Conservation (phyloP, 2,797 vertebrate species). For the Manis crassicaudata region DNA sequence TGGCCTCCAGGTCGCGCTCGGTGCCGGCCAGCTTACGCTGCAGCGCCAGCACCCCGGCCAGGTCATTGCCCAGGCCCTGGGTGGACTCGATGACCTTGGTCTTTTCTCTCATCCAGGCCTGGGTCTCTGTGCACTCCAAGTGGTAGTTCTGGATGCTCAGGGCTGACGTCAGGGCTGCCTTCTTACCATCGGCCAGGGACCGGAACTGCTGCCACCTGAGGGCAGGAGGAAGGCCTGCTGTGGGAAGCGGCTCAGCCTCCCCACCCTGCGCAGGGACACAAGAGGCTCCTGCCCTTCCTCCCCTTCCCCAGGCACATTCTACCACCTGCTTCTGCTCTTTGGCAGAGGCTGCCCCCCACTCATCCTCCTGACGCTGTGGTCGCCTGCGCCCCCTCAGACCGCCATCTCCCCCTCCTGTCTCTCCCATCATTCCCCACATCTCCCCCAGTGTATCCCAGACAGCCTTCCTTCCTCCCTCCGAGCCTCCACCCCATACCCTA, state of each 20-base stretch:
- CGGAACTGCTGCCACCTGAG: slow-evolving; percentile 94
- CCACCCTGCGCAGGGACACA: background rate
- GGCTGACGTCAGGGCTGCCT: slow-evolving; percentile 92
- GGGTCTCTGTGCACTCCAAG: slow-evolving; percentile 96
- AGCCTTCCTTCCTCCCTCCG: background rate
- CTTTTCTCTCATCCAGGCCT: slow-evolving; percentile 97
- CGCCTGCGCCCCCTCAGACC: background rate
- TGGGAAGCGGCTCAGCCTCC: background rate
- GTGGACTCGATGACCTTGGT: slow-evolving; percentile 98
- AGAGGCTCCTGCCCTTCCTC: background rate
- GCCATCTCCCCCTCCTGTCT: background rate
- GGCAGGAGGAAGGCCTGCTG: rapidly evolving
- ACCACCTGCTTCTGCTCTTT: background rate
- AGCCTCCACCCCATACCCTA: background rate
- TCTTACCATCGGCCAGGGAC: slow-evolving; percentile 91
- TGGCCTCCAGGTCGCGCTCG: slow-evolving; percentile 95
- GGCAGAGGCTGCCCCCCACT: background rate
- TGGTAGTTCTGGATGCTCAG: slow-evolving; percentile 97
- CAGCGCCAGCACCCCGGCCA: slow-evolving; percentile 94
- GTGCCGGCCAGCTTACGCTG: slow-evolving; percentile 96
- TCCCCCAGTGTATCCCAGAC: background rate
- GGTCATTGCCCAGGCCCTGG: slow-evolving; percentile 93
- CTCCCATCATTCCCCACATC: background rate
- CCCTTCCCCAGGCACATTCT: background rate
- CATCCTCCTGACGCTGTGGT: too few species aligned